Base-by-base conservation (phyloP, 2,797 vertebrate genomes). In the Synaphobranchus kaupii region DNA sequence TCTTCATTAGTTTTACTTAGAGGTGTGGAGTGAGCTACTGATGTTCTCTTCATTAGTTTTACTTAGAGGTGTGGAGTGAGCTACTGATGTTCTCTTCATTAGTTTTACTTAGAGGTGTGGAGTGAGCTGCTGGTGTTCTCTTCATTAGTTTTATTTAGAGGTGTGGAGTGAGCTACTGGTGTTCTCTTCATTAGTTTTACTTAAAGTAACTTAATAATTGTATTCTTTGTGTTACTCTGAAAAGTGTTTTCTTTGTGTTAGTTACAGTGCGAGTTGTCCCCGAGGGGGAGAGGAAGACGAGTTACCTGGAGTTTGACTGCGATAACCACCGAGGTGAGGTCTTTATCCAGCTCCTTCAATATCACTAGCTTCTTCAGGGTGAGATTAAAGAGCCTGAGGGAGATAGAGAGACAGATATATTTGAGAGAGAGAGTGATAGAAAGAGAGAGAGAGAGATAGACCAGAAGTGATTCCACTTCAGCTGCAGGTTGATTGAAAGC, bases 291-390 rank as follows among this genome's bases (percentile, higher is more conserved):
- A 34, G 60, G n/a, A 25, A 58, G 39, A 7, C 4, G 15, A 34
- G 31, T 56, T 89, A 98, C 98, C 97, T 98, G 97, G 31, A 98
- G 95, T 90, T 98, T 98, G 92, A 98, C 97, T 0, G 98, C 97
- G 4, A 98, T 98, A 90, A 98, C 97, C 90, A 98, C 97, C 0
- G 98, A 98, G 13, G 96, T 97, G 85, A 98, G 96, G 88, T 98
- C 98, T 93, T 98, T 98, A 89, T 98, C 98, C 96, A 98, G 95
- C 92, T 98, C 98, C 92, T 98, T 98, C 87, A 98, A 92, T 96
- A 98, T 97, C 88, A 98, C 94, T 66, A 98, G 96, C 93, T 98
- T 98, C 95, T 98, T 98, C 93, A 98, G 94, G 1, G 97, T 98
- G 95, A 98, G 92, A 91, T 96, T 98, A 93, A 98, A 98, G 0